Evolutionary conservation across 2,113 vertebrate species (phyloP), one percentile per base, ranked within the genome.

Genomic region (Procapra przewalskii): DNA sequence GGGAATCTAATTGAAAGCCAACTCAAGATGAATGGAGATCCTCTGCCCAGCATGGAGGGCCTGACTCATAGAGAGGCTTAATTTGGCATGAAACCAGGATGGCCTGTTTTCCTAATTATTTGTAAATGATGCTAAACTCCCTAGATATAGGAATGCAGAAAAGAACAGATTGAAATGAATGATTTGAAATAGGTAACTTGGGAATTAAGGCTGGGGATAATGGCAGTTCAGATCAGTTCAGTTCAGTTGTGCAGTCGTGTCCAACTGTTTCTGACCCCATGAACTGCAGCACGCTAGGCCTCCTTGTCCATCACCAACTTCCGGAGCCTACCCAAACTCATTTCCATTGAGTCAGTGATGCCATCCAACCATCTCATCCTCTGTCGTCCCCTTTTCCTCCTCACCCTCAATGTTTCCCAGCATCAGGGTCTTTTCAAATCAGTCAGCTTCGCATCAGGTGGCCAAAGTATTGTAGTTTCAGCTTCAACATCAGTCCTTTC

Each of bases 261-360:
- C 55, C 9, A 3, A 57, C 3, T 57, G 3, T 57, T 57, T 10
- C 9, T 1, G 3, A 25, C 23, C 55, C 23, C 9, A 57, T 57
- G 55, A 25, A 57, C 2, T 0, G 1, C 9, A 57, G 55, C 55
- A 57, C 9, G 0, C 23, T 23, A 57, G 55, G 55, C 55, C 55
- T 57, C 55, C 0, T 23, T 57, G 21, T 57, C 21, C 55, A 57
- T 57, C 55, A 57, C 55, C 55, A 57, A 4, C 21, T 57, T 21
- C 21, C 21, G 0, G 55, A 57, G 55, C 25, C 25, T 21, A 57
- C 21, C 4, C 55, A 57, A 3, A 55, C 54, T 55, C 7, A 57
- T 8, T 3, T 23, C 55, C 55, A 57, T 57, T 9, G 55, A 9
- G 8, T 57, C 3, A 0, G 3, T 57, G 55, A 57, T 23, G 21